These are phyloP conservation scores for Blastomussa wellsi DNA, from an alignment of 92 coral and sea anemone genomes.

Conservation along the genomic window DNA sequence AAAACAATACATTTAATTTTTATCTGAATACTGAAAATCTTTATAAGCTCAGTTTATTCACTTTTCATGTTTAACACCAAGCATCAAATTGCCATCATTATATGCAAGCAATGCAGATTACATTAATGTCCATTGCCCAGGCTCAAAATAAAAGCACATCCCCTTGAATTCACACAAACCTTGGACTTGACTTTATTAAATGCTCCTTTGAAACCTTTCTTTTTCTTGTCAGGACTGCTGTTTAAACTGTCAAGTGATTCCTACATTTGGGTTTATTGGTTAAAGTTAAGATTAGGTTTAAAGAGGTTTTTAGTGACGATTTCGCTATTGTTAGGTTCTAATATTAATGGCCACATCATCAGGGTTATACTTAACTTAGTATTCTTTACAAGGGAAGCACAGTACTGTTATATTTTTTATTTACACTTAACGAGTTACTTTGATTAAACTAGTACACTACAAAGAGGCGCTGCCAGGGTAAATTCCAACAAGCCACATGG, in stretches of 20 bases:
- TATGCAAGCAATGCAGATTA: too few species aligned
- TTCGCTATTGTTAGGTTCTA: background rate
- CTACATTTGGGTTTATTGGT: slow-evolving; percentile 65
- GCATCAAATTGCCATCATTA: too few species aligned
- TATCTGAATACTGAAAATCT: too few species aligned
- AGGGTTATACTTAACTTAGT: background rate
- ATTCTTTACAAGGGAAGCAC: background rate
- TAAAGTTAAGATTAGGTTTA: slow-evolving; percentile 20
- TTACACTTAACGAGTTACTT: background rate
- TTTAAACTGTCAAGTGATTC: slow-evolving; percentile 84
- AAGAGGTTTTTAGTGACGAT: background rate
- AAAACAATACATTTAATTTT: too few species aligned
- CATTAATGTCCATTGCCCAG: too few species aligned
- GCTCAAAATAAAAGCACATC: background rate
- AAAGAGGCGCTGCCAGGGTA: too few species aligned
- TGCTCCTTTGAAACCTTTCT: slow-evolving; percentile 89
- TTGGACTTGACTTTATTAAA: slow-evolving; percentile 79
- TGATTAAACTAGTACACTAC: too few species aligned
- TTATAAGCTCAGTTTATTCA: too few species aligned
- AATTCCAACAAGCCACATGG: too few species aligned
- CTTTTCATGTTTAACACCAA: too few species aligned
- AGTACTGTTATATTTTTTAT: background rate
- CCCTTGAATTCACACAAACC: slow-evolving; percentile 79
- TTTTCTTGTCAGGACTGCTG: slow-evolving; percentile 90
- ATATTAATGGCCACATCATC: background rate